Conservation (phyloP, 2,888 invertebrate species). For the Cheilosia scutellata region DNA sequence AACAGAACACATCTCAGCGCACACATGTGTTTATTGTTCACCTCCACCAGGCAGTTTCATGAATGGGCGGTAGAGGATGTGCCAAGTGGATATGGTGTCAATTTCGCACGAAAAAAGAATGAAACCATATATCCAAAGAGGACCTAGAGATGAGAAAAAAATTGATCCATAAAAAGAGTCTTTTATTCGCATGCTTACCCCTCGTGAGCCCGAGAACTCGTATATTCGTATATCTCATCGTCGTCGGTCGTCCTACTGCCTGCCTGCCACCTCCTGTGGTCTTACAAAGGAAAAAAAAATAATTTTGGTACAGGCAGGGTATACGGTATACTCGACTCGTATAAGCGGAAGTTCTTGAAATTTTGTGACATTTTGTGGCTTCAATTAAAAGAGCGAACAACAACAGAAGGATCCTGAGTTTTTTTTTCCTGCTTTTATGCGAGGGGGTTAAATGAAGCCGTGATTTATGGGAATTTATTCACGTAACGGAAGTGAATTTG, state of each 20-base stretch:
- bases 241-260: neutral
- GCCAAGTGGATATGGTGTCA: conserved; percentile 70
- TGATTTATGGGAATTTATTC: conserved; percentile 74
- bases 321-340: neutral
- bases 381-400: conserved; percentile 61
- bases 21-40: conserved; percentile 23
- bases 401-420: conserved; percentile 9
- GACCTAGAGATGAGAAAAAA: conserved; percentile 20
- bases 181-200: conserved; percentile 73
- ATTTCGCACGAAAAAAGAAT: conserved; percentile 52
- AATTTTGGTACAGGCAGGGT: neutral
- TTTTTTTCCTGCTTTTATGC: conserved; percentile 11
- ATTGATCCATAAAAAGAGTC: conserved; percentile 63
- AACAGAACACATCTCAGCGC: conserved; percentile 11
- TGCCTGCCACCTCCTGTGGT: conserved; percentile 8
- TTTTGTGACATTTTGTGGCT: conserved; percentile 73
- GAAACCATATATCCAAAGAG: conserved; percentile 24
- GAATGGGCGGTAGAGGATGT: conserved; percentile 65
- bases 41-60: conserved; percentile 43
- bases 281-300: neutral
- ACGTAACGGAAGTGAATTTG: conserved; percentile 74
- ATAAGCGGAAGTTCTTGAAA: conserved; percentile 69
- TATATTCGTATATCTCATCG: neutral
- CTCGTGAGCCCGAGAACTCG: conserved; percentile 27
- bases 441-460: conserved; percentile 42